Evolutionary conservation across 2,888 invertebrate genomes (phyloP), one percentile per base, ranked within the genome.

Genomic region (Thera obeliscata): DNA sequence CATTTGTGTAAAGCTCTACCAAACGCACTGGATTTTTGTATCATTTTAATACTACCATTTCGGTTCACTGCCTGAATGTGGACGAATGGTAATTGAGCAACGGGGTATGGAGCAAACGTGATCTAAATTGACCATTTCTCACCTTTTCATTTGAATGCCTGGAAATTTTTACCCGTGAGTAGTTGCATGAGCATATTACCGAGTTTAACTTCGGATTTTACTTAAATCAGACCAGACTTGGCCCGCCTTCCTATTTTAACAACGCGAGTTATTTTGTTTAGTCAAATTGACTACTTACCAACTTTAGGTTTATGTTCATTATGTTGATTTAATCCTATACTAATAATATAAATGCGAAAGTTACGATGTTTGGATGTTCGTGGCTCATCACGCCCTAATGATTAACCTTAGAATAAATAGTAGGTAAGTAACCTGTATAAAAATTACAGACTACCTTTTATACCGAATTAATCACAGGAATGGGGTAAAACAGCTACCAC

Each of bases 21-120:
- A 63, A 64, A 65, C 69, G 61, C 67, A 72, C 72, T 67, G 75
- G 75, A 74, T 77, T 79, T 78, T 79, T 75, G 78, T 78, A 76
- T 75, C 78, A 77, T 78, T 76, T 76, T 76, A 77, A 75, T 76
- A 75, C 73, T 78, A 74, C 73, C 74, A 76, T 78, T 81, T 77
- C 74, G 73, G 74, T 71, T 74, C 78, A 77, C 75, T 76, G 77
- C 70, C 71, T 77, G 74, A 77, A 79, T 77, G 70, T 75, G 74
- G 79, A 79, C 73, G 68, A 77, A 79, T 77, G 74, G 74, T 79
- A 77, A 80, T 79, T 76, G 78, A 76, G 72, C 72, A 74, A 71
- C 75, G 69, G 69, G 67, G 72, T 63, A 73, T 67, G 70, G 66
- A 73, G 70, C 66, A 71, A 70, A 74, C 70, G 72, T 73, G 54